Base-by-base conservation (phyloP, 2,113 vertebrate genomes). In the Columba janthina region DNA sequence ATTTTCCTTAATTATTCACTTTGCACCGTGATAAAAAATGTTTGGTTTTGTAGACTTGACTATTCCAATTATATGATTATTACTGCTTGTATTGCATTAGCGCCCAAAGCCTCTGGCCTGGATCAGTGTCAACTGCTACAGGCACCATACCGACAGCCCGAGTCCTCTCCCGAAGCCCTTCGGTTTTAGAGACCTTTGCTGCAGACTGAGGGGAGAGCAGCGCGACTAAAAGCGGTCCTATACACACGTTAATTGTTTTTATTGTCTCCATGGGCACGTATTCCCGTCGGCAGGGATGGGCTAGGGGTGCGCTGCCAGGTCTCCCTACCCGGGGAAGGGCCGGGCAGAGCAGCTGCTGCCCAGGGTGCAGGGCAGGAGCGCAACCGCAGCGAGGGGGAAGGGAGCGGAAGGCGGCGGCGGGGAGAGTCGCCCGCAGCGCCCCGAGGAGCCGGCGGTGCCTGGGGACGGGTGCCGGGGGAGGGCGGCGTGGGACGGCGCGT, bases 221-320 rank as follows among this genome's bases (percentile, higher is more conserved):
- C 16, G 9, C 20, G 25, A 38, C 12, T 15, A 22, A 13, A n/a
- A 10, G 14, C 7, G n/a, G 11, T 6, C 50, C 2, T 19, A 12
- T 1, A 2, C 21, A 31, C 25, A 15, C 34, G 9, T 15, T 15
- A 6, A 9, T 20, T 28, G 12, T 22, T 17, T 15, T 10, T 2
- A 6, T 3, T 5, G 24, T 31, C 22, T 11, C 53, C 10, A 5
- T 0, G 24, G 38, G 58, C 72, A 19, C 26, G 28, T 42, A 57
- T 10, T 5, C 32, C 15, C 19, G 3, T 0, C 9, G 26, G 5
- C 1, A 16, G 17, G n/a, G 20, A 26, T 21, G 13, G 4, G 42
- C 34, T 5, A 0, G 4, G 16, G 5, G 4, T 5, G 28, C 11
- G 53, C n/a, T 6, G 62, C 51, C 9, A 1, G 20, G 8, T 10